Evolutionary conservation across 2,113 vertebrate species (phyloP), one percentile per base, ranked within the genome.

Genomic region (Mustela nigripes): DNA sequence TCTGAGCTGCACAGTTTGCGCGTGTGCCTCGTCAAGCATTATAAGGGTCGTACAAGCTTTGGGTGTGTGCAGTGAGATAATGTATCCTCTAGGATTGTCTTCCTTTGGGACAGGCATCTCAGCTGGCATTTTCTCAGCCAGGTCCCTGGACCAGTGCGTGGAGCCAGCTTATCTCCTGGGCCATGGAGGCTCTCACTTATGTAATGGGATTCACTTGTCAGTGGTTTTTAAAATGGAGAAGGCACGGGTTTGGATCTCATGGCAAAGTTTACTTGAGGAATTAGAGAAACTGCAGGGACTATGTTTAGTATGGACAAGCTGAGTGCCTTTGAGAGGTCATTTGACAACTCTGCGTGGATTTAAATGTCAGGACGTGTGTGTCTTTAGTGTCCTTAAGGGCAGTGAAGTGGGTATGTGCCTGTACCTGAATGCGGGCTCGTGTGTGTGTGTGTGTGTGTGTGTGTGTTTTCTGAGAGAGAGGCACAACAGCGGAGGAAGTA

Each of bases 11-110:
- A 4, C 22, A 6, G 48, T 45, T 50, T 5, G 39, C 39, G 67
- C 2, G 5, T 1, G 45, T 63, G 26, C 15, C 89, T 89, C 7
- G 4, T 42, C 2, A 56, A 19, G 39, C 56, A 18, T 24, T 42
- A 0, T 22, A 58, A 45, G 2, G 12, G 74, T 28, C 7, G 16
- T 14, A 31, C 10, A 9, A 0, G 8, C 26, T 53, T 82, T 7
- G 8, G 31, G 18, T 42, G 42, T 28, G 69, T 67, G 69, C 24
- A 18, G 62, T 39, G 26, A 90, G 63, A 63, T 73, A 33, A 31
- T 71, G 24, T 24, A 9, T 39, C 22, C 50, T 26, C 1, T 4
- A 4, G 63, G 42, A 80, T 45, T 6, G 0, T 73, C 94, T 97
- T 58, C 42, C 91, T 86, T 24, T 14, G 62, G 65, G 26, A 79